Evolutionary conservation across 2,797 vertebrate genomes (phyloP), one percentile per base, ranked within the genome.

Genomic region (Miichthys miiuy): DNA sequence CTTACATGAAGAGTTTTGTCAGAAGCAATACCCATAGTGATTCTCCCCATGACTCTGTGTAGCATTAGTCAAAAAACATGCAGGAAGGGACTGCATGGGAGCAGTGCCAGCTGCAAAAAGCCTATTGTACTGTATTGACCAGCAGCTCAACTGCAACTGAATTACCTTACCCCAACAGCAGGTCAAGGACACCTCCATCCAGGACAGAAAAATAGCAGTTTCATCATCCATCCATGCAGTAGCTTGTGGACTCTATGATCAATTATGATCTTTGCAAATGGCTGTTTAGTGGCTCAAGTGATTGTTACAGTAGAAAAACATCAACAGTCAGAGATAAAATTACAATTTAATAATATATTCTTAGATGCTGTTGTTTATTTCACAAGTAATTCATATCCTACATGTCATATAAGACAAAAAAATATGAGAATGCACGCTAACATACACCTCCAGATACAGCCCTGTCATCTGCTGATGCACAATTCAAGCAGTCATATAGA

Each of bases 61-160:
- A 27, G 30, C 42, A 77, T 75, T 71, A 69, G 30, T 57, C 76
- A 85, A 70, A 58, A 83, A 56, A 75, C 10, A 30, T 68, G 51
- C 44, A 62, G 41, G 13, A 21, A 42, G 20, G 21, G 16, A 27
- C 42, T 51, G 20, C 60, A 82, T 86, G 86, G 51, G 83, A 90
- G 57, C 52, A 58, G 8, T 7, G 60, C 60, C 87, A 89, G 72
- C 77, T 87, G 78, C 52, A 66, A 66, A 48, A 67, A n/a, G 62
- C 3, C 38, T 20, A 14, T 20, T 63, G 20, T 13, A 42, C 47
- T 72, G 27, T 55, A 67, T 30, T 17, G 23, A 46, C 61, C 2
- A 21, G 23, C 1, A 14, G 21, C 34, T 60, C 44, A 57, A 23
- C 50, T 68, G 58, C 50, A 68, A 30, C 27, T 34, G 13, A 75